These are phyloP conservation scores for Suillia variegata DNA, from an alignment of 2,888 invertebrate genomes.

Conservation along the genomic window DNA sequence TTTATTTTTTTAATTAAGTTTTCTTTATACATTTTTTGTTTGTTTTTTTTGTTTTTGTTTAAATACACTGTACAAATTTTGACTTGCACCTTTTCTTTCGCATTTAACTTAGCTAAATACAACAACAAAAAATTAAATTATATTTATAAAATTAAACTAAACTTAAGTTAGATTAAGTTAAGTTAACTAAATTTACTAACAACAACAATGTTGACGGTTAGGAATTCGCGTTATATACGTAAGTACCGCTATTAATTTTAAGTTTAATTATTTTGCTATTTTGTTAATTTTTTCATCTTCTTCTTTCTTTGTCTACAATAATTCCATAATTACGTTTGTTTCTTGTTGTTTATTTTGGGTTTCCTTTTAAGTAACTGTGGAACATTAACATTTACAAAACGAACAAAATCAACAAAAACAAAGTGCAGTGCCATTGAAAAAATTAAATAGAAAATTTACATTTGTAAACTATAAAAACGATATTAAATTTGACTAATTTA, in stretches of 20 bases:
- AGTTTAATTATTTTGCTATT: not conserved
- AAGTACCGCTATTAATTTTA: conserved; percentile 8
- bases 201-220: conserved; percentile 4
- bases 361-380: conserved; percentile 22
- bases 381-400: conserved; percentile 23
- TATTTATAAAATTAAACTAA: conserved; percentile 14
- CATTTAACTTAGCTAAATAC: conserved; percentile 27
- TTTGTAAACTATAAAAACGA: too few relatives aligned
- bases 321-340: too few relatives aligned
- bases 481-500: too few relatives aligned
- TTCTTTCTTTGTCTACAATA: conserved; percentile 1
- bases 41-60: conserved; percentile 11
- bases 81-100: conserved; percentile 1
- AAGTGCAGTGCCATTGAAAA: not conserved
- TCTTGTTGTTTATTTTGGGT: too few relatives aligned
- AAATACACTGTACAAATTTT: conserved; percentile 15
- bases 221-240: conserved; percentile 1
- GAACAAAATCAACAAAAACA: not conserved
- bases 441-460: not conserved
- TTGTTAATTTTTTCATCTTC: not conserved
- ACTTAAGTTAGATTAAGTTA: conserved; percentile 8
- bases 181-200: too few relatives aligned
- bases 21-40: conserved; percentile 8
- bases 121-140: not conserved
- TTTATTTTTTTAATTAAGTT: conserved; percentile 20